These are phyloP conservation scores for Melanotaenia parkinsoni DNA, from an alignment of 2,797 vertebrate species.

Conservation along the genomic window DNA sequence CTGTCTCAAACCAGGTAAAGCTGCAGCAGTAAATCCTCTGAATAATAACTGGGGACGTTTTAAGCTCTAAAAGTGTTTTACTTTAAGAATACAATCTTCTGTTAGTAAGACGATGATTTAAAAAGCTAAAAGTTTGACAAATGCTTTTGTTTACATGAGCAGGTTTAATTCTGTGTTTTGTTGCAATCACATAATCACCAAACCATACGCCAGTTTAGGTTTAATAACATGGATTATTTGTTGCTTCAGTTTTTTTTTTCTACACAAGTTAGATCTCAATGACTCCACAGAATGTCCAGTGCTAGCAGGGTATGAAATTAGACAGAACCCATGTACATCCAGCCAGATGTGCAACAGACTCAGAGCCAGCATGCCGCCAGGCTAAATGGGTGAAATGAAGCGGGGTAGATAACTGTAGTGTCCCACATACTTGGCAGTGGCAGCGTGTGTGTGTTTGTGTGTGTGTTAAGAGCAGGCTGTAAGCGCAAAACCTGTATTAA, in stretches of 20 bases:
- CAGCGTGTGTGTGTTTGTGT: conserved; percentile 28
- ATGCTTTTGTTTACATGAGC: not conserved
- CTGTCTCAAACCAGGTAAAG: not conserved
- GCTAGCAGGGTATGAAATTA: conserved; percentile 67
- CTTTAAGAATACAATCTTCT: too few relatives aligned
- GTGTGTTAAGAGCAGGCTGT: conserved; percentile 25
- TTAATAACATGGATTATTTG: conserved; percentile 7
- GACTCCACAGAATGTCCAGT: conserved; percentile 13
- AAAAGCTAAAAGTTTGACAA: too few relatives aligned
- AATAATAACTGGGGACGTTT: not conserved
- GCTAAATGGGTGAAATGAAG: conserved; percentile 75
- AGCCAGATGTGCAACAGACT: conserved; percentile 72
- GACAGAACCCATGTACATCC: conserved; percentile 33
- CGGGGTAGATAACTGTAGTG: conserved; percentile 64
- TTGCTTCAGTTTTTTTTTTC: conserved; percentile 3
- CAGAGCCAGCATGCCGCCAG: conserved; percentile 42
- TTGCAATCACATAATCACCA: not conserved
- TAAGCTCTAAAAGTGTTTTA: not conserved
- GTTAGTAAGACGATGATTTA: too few relatives aligned
- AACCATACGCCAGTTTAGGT: not conserved
- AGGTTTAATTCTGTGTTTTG: not conserved
- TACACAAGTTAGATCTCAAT: conserved; percentile 16
- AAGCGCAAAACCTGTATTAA: conserved; percentile 37
- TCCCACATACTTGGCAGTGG: conserved; percentile 56
- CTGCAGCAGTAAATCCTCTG: not conserved